Percentiles rank a stretch among this genome's conserved stretches.
Conservation (phyloP, 2,113 vertebrate genomes). For the Coptodon bakossiorum region DNA sequence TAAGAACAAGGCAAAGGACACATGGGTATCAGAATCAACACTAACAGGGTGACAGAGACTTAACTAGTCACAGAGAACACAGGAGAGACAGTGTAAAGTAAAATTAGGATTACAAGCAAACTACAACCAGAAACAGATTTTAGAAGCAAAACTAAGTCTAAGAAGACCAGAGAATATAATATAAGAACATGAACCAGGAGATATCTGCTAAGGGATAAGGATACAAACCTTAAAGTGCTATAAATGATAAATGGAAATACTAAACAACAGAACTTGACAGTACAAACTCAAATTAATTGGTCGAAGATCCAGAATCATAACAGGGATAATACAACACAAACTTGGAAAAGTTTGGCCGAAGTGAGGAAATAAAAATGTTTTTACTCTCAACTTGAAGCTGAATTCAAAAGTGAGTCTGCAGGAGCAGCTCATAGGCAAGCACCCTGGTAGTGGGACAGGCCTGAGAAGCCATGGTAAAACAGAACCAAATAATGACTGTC, state of each 20-base stretch:
- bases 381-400: no score
- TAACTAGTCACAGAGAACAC: fast-evolving
- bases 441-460: neutral
- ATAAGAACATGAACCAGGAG: neutral
- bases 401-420: no score
- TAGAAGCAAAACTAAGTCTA: fast-evolving
- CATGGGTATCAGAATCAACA: fast-evolving
- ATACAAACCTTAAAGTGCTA: no score
- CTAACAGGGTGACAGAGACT: fast-evolving
- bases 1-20: neutral
- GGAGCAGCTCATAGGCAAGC: neutral
- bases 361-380: no score
- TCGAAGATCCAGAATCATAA: neutral
- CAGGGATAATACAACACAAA: neutral
- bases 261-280: no score
- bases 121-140: neutral
- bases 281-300: no score
- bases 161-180: neutral
- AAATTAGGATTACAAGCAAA: neutral
- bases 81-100: fast-evolving
- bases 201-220: neutral
- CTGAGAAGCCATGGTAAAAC: neutral
- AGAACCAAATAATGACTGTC: neutral
- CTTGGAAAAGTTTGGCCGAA: fast-evolving
- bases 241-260: no score